A percentile compares a stretch with the other conserved stretches of the same genome.
Evolutionary conservation across 2,113 vertebrate species (phyloP).

Genomic region (Crotalus horridus): DNA sequence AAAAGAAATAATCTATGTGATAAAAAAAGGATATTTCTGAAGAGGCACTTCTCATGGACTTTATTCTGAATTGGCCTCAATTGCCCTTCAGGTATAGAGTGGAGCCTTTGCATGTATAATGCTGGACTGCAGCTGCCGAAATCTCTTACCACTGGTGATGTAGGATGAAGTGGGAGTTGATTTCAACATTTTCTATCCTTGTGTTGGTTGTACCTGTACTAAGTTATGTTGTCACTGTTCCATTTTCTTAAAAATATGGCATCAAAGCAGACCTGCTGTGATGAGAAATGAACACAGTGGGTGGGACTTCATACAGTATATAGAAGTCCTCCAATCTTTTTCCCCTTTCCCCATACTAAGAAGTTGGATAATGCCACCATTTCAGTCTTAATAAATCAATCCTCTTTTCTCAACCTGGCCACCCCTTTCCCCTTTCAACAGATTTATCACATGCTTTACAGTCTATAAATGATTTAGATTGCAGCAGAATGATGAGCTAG

Average conservation of each 20-base stretch:
- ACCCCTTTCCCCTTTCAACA: neutral
- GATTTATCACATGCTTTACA: neutral
- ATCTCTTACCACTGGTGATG: neutral
- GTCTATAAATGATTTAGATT: conserved; percentile 4
- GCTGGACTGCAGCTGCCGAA: neutral
- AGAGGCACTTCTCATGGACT: neutral
- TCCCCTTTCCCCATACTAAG: neutral
- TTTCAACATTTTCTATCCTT: neutral
- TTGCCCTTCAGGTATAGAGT: neutral
- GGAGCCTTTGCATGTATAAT: neutral
- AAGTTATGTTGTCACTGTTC: neutral
- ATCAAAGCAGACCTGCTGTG: neutral
- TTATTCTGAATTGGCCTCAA: neutral
- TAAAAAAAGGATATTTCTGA: neutral
- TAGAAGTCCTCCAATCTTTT: neutral
- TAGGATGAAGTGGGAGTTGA: neutral
- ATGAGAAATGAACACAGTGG: neutral
- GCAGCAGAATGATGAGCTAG: neutral
- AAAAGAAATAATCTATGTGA: neutral
- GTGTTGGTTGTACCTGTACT: neutral
- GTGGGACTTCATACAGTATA: neutral
- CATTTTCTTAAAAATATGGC: neutral
- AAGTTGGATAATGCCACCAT: neutral
- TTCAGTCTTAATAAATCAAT: neutral
- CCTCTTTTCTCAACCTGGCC: neutral